Evolutionary conservation across 2,888 invertebrate species (phyloP), one percentile per base, ranked within the genome.

Genomic region (Hydroisotoma schaefferi): DNA sequence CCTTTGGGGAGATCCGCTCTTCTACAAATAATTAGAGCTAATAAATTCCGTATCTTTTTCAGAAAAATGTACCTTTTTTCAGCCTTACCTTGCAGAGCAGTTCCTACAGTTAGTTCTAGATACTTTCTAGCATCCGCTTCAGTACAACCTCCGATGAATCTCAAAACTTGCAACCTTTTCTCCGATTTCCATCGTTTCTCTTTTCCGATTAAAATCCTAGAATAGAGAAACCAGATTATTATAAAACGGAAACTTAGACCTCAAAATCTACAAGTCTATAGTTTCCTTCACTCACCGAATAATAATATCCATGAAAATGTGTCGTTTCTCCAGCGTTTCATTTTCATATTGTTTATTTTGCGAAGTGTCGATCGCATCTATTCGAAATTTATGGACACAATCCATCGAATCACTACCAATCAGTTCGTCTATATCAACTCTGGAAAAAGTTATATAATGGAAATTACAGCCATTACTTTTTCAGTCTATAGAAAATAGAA

Each of bases 61-160:
- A n/a, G n/a, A n/a, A n/a, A n/a, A n/a, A n/a, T n/a, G n/a, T n/a
- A 43, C 10, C 20, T 28, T n/a, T n/a, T n/a, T n/a, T n/a, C n/a
- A n/a, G n/a, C n/a, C n/a, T n/a, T 43, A 67, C 67, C 59, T 55
- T 61, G 54, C 3, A 53, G 15, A 8, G 59, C 47, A 25, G 51
- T 37, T 25, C 65, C 61, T 12, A 61, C 63, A 1, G 62, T 63
- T 1, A 68, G 52, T 27, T 55, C 48, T 12, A 68, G 38, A 46
- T 65, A 68, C 26, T 58, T 59, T 56, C 43, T 48, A 18, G 68
- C 68, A 44, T 68, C 68, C n/a, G 46, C 26, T 38, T 56, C 61
- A 1, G 53, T 58, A 38, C 68, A 68, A 6, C 65, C 68, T n/a
- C 65, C 68, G 2, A 68, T 51, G 48, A 68, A 68, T 38, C 68